Evolutionary conservation across 2,113 vertebrate genomes (phyloP), one percentile per base, ranked within the genome.

Genomic region (Hyperopisus bebe): DNA sequence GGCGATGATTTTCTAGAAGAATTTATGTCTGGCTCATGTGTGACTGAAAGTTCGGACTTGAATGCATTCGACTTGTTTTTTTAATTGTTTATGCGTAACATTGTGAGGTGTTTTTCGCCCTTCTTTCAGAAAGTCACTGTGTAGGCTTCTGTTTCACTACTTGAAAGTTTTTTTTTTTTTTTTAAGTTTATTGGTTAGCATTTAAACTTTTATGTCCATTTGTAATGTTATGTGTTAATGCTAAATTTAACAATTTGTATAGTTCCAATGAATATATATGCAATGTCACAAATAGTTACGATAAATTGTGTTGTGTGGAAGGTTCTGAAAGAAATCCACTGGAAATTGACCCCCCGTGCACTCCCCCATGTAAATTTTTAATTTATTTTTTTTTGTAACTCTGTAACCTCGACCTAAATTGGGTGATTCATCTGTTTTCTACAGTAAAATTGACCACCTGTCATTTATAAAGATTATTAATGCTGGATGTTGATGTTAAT

Each of bases 61-160:
- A 94, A 94, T 93, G 95, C 94, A 87, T 97, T 98, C 87, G 97
- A 97, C 91, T 94, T 95, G 90, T 95, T 98, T 24, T 96, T 98
- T 94, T 95, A 95, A 92, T 31, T n/a, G 31, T 58, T 50, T 90
- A 91, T 90, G 35, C 70, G 2, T 35, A 17, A 39, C 53, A 4
- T 62, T 55, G 87, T 88, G 5, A 31, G 51, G 39, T 70, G 15
- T 48, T 35, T 80, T 27, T 19, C 4, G 0, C 24, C 24, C 2
- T 27, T 62, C 27, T 27, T 27, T 27, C 58, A 27, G 9, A 27
- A 6, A 48, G 48, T 46, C 46, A 5, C 58, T 42, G 77, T 9
- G 0, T 17, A 58, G 11, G 46, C 21, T 84, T 58, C n/a, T 3
- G 11, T 42, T 84, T 53, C 50, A 55, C 88, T 44, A 89, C 48